Evolutionary conservation across 2,888 invertebrate species (phyloP).

Genomic region (Orthosia cruda): DNA sequence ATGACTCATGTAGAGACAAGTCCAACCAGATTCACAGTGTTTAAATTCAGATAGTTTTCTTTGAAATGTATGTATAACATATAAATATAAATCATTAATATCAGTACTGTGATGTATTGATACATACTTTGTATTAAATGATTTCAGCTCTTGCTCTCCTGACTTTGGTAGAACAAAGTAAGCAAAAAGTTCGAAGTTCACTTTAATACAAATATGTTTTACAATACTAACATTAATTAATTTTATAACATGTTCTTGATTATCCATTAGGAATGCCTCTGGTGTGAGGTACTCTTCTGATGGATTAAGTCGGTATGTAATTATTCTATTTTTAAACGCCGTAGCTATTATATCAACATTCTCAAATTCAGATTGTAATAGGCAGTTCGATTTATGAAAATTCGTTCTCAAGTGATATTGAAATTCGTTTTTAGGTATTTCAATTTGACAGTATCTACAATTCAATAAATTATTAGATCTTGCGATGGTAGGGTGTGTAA

Average conservation of each 20-base stretch:
- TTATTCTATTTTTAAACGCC: slow-evolving; percentile 14
- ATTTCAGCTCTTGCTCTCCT: slow-evolving; percentile 5
- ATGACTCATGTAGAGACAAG: slow-evolving; percentile 17
- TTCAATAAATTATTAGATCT: slow-evolving; percentile 3
- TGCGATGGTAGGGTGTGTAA: background rate
- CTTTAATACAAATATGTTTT: slow-evolving; percentile 19
- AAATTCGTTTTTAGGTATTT: background rate
- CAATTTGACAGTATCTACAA: background rate
- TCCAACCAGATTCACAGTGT: slow-evolving; percentile 35
- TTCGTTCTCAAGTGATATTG: background rate
- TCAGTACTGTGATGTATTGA: slow-evolving; percentile 2
- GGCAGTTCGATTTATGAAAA: background rate
- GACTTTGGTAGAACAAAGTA: background rate
- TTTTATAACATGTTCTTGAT: background rate
- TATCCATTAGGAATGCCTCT: slow-evolving; percentile 26
- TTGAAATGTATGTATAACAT: slow-evolving; percentile 11
- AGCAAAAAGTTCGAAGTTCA: slow-evolving; percentile 26
- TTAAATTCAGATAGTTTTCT: slow-evolving; percentile 21
- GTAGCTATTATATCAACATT: slow-evolving; percentile 7
- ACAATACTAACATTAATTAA: slow-evolving; percentile 6
- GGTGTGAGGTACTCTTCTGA: slow-evolving; percentile 9
- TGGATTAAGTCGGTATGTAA: slow-evolving; percentile 17
- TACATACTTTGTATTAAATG: slow-evolving; percentile 20
- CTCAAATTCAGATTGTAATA: background rate
- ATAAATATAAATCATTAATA: slow-evolving; percentile 1